Percentiles rank a stretch among this genome's conserved stretches.
Conservation (phyloP, 2,888 invertebrate genomes). For the Ornithoptera alexandrae region DNA sequence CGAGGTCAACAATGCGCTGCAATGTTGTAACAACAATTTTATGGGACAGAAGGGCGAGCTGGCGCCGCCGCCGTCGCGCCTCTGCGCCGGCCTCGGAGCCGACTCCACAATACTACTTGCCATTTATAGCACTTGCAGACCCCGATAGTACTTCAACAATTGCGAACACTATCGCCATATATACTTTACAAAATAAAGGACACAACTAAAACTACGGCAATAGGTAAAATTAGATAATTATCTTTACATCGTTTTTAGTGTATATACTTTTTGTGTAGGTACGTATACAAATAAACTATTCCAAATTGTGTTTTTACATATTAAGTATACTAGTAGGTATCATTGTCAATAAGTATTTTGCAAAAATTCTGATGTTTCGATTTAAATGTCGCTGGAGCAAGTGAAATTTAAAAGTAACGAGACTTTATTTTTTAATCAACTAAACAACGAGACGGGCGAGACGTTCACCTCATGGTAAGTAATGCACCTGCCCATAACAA, state of each 20-base stretch:
- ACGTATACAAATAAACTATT: background rate
- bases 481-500: no score
- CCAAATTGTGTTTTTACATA: background rate
- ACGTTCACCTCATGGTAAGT: no score
- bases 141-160: conserved; percentile 38
- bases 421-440: no score
- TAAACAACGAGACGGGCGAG: no score
- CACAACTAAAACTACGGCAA: background rate
- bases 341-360: no score
- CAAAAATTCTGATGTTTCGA: no score
- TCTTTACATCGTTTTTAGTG: no score
- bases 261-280: no score
- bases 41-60: conserved; percentile 33
- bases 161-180: conserved; percentile 20
- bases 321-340: background rate
- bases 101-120: conserved; percentile 33
- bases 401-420: no score
- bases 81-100: conserved; percentile 27
- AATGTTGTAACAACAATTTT: conserved; percentile 35
- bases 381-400: no score
- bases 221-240: no score
- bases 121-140: conserved; percentile 39
- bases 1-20: conserved; percentile 35
- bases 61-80: conserved; percentile 28
- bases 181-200: conserved; percentile 1